Conservation (phyloP, 2,113 vertebrate species). For the Heterocephalus glaber region DNA sequence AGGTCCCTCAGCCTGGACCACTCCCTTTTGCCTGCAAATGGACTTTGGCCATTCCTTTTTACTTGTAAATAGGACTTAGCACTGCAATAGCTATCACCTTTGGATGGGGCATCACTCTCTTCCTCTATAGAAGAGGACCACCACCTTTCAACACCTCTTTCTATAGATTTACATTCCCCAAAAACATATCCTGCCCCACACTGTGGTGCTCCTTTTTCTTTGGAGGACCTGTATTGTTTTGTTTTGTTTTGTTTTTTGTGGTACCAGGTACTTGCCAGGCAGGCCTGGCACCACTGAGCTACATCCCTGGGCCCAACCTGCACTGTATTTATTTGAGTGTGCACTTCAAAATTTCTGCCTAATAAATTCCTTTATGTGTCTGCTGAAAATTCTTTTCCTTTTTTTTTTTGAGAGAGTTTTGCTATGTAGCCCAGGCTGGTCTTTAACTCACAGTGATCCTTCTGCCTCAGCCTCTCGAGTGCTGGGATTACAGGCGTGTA, state of each 20-base stretch:
- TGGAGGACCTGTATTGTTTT: not conserved
- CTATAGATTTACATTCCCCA: not conserved
- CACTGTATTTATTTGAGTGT: not conserved
- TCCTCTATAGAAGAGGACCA: not conserved
- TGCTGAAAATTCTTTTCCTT: not conserved
- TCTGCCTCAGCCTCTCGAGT: not conserved
- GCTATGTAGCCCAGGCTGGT: not conserved
- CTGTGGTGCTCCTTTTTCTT: not conserved
- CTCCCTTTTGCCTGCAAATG: not conserved
- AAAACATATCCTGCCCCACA: not conserved
- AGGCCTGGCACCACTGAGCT: no score
- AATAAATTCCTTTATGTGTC: not conserved
- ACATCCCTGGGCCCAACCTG: no score
- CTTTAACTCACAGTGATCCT: not conserved
- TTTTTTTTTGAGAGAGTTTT: not conserved
- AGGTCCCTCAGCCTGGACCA: not conserved
- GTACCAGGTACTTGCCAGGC: no score
- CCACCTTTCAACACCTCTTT: not conserved
- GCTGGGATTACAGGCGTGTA: not conserved
- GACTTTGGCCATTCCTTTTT: not conserved
- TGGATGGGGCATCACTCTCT: not conserved
- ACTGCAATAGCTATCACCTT: not conserved
- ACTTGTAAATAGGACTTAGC: not conserved
- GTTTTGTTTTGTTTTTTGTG: no score
- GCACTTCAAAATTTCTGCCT: not conserved